A percentile compares a stretch with the other conserved stretches of the same genome.
phyloP scores from a whole-genome alignment of 2,113 vertebrate species.

The Scytalopus superciliaris region DNA sequence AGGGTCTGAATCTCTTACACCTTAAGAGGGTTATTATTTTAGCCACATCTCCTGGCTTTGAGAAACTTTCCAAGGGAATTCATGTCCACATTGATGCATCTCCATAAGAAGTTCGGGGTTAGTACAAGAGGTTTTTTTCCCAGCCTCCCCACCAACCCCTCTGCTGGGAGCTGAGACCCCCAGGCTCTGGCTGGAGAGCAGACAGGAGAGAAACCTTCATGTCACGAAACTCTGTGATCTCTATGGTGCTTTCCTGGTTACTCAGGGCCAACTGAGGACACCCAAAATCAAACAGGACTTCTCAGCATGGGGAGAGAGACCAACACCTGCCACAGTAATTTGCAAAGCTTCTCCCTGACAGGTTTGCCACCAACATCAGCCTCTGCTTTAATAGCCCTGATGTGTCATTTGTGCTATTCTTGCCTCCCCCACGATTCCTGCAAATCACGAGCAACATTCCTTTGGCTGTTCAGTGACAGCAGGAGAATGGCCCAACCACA shows the following conservation, averaged over 20 bases:
- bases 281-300: not conserved
- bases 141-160: not conserved
- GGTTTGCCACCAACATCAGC: not conserved
- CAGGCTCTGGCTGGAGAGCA: not conserved
- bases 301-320: not conserved
- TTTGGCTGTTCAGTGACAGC: not conserved
- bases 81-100: not conserved
- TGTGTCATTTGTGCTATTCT: not conserved
- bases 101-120: not conserved
- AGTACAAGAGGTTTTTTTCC: not conserved
- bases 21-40: not conserved
- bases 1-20: not conserved
- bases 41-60: not conserved
- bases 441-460: not conserved
- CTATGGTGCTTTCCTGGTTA: fast-evolving
- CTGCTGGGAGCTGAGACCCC: not conserved
- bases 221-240: fast-evolving
- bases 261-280: not conserved
- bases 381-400: not conserved
- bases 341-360: not conserved
- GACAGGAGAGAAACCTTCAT: not conserved
- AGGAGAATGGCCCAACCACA: not conserved
- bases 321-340: not conserved
- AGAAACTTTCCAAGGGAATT: not conserved
- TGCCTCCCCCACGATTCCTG: not conserved